Base-by-base conservation (phyloP, 2,888 invertebrate species). In the Euplagia quadripunctaria region DNA sequence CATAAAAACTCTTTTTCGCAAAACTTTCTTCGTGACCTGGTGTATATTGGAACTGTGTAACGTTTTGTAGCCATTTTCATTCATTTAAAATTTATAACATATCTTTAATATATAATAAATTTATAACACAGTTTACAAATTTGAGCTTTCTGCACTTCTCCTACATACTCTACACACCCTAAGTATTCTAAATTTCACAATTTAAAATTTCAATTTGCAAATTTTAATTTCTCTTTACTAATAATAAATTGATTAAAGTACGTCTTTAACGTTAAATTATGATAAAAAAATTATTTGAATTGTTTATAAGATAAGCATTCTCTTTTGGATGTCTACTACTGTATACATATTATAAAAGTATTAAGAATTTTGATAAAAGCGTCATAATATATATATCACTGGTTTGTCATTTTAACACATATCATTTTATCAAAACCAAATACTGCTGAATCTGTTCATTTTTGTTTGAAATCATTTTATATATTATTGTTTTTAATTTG, bases 351-450 rank as follows among this genome's bases (percentile, higher is more conserved):
- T 31, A 31, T n/a, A n/a, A n/a, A n/a, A n/a, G 0, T 46, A n/a
- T 55, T 3, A n/a, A 55, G 55, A 55, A n/a, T 55, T n/a, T 55
- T n/a, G 55, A 55, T 55, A 55, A 17, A 9, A 55, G 3, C 8
- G 55, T 55, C 55, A 55, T 55, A 55, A 9, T n/a, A 55, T 55
- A 55, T n/a, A n/a, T n/a, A 55, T 55, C n/a, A n/a, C n/a, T n/a
- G n/a, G 55, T 55, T 55, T 9, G n/a, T 55, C 9, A 11, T n/a
- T 55, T 9, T 55, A 17, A 52, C 31, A 46, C 46, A 46, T 9
- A 46, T 11, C 52, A 52, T 3, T 17, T 52, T 52, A 52, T 52
- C 52, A 7, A 52, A 17, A 17, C 52, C 16, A 7, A 2, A 51
- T 14, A 51, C 14, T 51, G 14, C 14, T 51, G 2, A 31, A 51